Percentiles rank a stretch among this genome's conserved stretches.
Conservation (phyloP, 2,888 invertebrate species). For the Nysson spinosus region DNA sequence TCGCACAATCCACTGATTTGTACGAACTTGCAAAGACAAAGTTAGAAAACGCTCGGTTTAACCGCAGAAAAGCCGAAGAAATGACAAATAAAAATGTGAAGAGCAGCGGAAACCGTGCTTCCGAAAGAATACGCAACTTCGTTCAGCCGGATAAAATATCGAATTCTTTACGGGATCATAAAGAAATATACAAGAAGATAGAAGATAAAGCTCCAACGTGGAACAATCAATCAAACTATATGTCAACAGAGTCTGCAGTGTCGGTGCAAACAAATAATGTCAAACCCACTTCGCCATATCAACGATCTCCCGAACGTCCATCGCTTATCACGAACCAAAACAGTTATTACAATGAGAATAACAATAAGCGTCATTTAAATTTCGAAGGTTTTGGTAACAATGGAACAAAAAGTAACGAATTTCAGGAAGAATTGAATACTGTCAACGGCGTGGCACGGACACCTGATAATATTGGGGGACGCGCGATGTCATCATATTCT, state of each 20-base stretch:
- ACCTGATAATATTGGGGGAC: no score
- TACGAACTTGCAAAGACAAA: constrained; percentile 20
- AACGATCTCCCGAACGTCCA: constrained; percentile 81
- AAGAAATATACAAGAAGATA: constrained; percentile 35
- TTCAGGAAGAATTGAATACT: constrained; percentile 13
- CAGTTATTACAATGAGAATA: constrained; percentile 64
- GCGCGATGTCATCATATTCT: no score
- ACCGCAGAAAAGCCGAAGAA: constrained; percentile 18
- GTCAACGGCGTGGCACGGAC: no score
- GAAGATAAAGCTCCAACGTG: constrained; percentile 59
- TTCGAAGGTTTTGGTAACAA: constrained; percentile 54
- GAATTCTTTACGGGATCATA: constrained; percentile 59
- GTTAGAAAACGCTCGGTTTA: no score
- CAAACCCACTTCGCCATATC: constrained; percentile 69
- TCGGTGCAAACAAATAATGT: constrained; percentile 60
- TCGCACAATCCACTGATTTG: constrained; percentile 5
- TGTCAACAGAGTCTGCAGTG: constrained; percentile 27
- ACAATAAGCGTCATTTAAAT: constrained; percentile 42
- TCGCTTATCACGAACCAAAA: constrained; percentile 82
- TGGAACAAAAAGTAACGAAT: constrained; percentile 49
- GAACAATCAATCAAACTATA: no score
- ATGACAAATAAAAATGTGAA: constrained; percentile 48
- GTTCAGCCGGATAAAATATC: constrained; percentile 46
- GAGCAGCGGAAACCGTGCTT: constrained; percentile 44
- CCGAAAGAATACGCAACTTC: constrained; percentile 52